Conservation (phyloP, 2,888 invertebrate genomes). For the Nomada lathburiana region DNA sequence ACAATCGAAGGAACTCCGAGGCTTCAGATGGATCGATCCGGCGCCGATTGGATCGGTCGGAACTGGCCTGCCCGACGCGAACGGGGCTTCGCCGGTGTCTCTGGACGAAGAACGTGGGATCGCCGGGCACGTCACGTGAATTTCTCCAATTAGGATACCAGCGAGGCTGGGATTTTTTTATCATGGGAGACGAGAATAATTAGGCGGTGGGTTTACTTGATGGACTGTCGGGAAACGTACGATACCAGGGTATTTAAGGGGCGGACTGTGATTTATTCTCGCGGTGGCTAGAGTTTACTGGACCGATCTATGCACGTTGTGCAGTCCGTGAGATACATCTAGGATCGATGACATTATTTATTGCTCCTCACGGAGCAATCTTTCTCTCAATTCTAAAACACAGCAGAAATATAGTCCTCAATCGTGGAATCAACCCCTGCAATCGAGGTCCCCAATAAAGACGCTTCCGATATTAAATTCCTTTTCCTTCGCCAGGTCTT, state of each 20-base stretch:
- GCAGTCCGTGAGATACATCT: too few relatives aligned
- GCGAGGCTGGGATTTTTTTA: slow-evolving; percentile 6
- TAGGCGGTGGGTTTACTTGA: not conserved
- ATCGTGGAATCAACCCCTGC: too few relatives aligned
- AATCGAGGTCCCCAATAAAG: too few relatives aligned
- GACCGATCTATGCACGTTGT: too few relatives aligned
- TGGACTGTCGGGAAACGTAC: not conserved
- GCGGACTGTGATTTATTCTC: not conserved
- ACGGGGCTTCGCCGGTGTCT: slow-evolving; percentile 26
- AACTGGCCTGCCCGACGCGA: slow-evolving; percentile 28
- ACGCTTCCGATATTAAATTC: too few relatives aligned
- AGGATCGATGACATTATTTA: too few relatives aligned
- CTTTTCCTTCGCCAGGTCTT: too few relatives aligned
- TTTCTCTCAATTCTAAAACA: too few relatives aligned
- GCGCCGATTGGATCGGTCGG: too few relatives aligned
- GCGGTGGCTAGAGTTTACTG: not conserved
- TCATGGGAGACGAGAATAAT: not conserved
- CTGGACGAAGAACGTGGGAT: slow-evolving; percentile 21
- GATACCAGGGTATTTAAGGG: not conserved
- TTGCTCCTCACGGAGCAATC: too few relatives aligned
- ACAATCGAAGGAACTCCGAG: slow-evolving; percentile 49
- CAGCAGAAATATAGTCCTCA: too few relatives aligned
- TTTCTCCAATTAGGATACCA: slow-evolving; percentile 60
- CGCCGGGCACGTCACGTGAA: slow-evolving; percentile 24
- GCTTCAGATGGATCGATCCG: slow-evolving; percentile 22